Evolutionary conservation across 2,797 vertebrate genomes (phyloP), one percentile per base, ranked within the genome.

Genomic region (Clarias pachynema): DNA sequence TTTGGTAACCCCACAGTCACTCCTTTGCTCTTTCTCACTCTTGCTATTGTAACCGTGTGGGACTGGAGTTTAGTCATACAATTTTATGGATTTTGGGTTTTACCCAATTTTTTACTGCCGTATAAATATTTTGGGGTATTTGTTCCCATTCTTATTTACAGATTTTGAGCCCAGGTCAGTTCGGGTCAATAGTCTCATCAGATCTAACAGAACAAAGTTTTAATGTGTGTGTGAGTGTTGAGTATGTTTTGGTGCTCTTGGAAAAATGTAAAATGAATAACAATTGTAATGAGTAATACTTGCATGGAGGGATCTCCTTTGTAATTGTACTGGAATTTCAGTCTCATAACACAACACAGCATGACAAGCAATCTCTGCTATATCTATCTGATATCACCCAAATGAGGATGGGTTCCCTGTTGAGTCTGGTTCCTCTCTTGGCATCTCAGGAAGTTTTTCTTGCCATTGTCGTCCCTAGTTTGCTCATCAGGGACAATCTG

Each of bases 1-100:
- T 6, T 20, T 62, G 49, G 60, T 84, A 29, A 85, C 85, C 66
- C 85, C 87, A 62, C 53, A 65, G 63, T 65, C 70, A 72, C 84
- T 29, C n/a, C 49, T 75, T 56, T 18, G 2, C 15, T 18, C 24
- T 82, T 56, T 81, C 18, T n/a, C 29, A 5, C 15, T 82, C 14
- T 57, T 70, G 12, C 66, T 82, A 5, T 40, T 85, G 59, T 79
- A 14, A 7, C 40, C 24, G 5, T 57, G 26, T 78, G 59, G 8
- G 37, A 22, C 26, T 63, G 69, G 24, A 73, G 44, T 5, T 73
- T 49, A 49, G 70, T 73, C 40, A 73, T 73, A 26, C 12, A 49
- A 2, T 16, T 73, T 15, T 73, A 40, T 44, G 10, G 37, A 72
- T 14, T 72, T 72, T 69, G 68, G 68, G 20, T 40, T 70, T 70